Conservation (phyloP, 2,113 vertebrate species). For the Gymnobelideus leadbeateri region DNA sequence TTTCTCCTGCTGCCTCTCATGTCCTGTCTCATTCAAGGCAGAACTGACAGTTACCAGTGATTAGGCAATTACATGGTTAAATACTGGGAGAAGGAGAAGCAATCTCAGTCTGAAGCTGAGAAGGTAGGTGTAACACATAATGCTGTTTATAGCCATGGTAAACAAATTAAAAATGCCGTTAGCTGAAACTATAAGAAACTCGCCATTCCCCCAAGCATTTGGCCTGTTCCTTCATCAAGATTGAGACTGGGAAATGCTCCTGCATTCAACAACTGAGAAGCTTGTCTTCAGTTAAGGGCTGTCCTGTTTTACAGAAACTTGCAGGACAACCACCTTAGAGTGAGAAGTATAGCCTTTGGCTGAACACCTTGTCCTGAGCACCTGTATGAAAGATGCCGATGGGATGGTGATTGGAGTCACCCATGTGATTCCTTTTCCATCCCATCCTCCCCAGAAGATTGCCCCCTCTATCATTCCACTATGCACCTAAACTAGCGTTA, state of each 20-base stretch:
- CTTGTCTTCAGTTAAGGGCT: not conserved
- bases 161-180: not conserved
- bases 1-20: not conserved
- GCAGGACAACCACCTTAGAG: not conserved
- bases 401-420: not conserved
- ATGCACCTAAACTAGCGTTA: not conserved
- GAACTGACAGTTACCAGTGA: not conserved
- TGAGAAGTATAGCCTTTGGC: not conserved
- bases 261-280: not conserved
- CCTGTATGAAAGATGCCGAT: not conserved
- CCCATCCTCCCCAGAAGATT: not conserved
- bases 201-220: not conserved
- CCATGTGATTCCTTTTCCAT: not conserved
- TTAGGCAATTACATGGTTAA: not conserved
- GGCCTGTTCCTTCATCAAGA: not conserved
- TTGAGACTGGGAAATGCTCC: not conserved
- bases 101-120: not conserved
- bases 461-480: not conserved
- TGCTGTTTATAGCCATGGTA: not conserved
- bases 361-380: not conserved
- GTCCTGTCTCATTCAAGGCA: not conserved
- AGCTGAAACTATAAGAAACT: not conserved
- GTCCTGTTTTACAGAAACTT: not conserved
- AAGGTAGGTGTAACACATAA: not conserved
- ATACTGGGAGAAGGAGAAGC: not conserved